These are phyloP conservation scores for Sciaenops ocellatus DNA, from an alignment of 2,797 vertebrate species.

Conservation along the genomic window DNA sequence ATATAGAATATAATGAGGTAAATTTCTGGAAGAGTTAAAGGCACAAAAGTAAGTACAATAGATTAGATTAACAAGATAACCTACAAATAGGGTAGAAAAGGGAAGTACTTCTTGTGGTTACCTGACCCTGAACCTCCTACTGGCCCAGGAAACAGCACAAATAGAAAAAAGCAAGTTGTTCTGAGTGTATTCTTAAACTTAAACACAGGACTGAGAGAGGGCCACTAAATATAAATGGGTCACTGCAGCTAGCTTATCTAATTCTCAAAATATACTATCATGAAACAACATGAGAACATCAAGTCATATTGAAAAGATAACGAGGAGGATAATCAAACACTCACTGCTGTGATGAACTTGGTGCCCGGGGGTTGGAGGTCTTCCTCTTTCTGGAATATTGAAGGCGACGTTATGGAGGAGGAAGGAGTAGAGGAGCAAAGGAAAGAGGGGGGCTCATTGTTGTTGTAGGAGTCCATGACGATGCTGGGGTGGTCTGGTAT, in stretches of 20 bases:
- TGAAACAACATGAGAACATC: neutral
- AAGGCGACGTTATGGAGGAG: constrained; percentile 63
- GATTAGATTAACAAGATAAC: neutral
- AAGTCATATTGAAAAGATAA: neutral
- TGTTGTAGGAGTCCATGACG: constrained; percentile 76
- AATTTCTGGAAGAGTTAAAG: neutral
- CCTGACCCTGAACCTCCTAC: neutral
- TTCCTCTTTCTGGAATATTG: constrained; percentile 80
- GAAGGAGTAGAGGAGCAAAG: constrained; percentile 71
- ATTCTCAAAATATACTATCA: neutral
- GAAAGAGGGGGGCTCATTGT: constrained; percentile 72
- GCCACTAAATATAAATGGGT: too few species aligned
- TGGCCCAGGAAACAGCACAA: neutral
- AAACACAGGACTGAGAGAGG: too few species aligned
- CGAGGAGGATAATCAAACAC: constrained; percentile 49
- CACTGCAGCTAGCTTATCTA: neutral
- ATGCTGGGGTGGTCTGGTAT: constrained; percentile 57
- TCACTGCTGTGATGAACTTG: constrained; percentile 86
- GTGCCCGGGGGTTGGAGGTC: constrained; percentile 76
- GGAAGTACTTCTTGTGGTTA: neutral
- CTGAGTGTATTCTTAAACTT: neutral
- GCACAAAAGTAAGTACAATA: neutral
- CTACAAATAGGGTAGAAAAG: neutral
- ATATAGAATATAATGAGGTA: neutral
- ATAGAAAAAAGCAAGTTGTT: neutral